Evolutionary conservation across 1,140 invertebrate species (phyloP).

Genomic region (Caerostris darwini): DNA sequence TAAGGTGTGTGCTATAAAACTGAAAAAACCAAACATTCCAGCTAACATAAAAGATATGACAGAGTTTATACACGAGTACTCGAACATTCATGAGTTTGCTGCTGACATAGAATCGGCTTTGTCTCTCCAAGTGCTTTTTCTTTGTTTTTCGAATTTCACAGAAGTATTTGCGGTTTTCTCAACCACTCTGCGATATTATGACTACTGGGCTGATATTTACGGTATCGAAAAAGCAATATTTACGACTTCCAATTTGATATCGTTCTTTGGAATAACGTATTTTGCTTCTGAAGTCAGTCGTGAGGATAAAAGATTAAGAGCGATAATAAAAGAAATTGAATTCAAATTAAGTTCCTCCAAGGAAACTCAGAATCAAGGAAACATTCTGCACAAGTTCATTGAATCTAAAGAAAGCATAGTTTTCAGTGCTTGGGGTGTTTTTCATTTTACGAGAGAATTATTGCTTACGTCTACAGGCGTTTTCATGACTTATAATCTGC

Average conservation of each 20-base stretch:
- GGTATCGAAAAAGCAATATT: not conserved
- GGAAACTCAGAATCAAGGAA: not conserved
- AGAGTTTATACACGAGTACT: not conserved
- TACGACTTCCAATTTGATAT: not conserved
- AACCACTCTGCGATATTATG: not conserved
- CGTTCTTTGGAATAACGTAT: not conserved
- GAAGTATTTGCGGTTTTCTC: not conserved
- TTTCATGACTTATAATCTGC: conserved; percentile 7
- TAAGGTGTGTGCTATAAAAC: not conserved
- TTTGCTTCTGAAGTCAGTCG: not conserved
- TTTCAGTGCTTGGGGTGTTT: conserved; percentile 24
- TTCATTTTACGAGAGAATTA: not conserved
- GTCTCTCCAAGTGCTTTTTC: not conserved
- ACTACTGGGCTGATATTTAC: not conserved
- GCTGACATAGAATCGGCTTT: not conserved
- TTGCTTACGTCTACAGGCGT: not conserved
- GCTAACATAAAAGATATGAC: not conserved
- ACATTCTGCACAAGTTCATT: not conserved
- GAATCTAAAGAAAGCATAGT: not conserved
- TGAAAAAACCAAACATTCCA: not conserved
- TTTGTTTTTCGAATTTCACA: not conserved
- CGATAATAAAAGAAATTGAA: not conserved
- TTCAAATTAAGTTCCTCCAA: not conserved
- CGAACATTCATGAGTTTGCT: not conserved
- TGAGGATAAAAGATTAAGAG: not conserved